A percentile compares a stretch with the other conserved stretches of the same genome.
Conservation (phyloP, 2,113 vertebrate genomes). For the Alligator sinensis region DNA sequence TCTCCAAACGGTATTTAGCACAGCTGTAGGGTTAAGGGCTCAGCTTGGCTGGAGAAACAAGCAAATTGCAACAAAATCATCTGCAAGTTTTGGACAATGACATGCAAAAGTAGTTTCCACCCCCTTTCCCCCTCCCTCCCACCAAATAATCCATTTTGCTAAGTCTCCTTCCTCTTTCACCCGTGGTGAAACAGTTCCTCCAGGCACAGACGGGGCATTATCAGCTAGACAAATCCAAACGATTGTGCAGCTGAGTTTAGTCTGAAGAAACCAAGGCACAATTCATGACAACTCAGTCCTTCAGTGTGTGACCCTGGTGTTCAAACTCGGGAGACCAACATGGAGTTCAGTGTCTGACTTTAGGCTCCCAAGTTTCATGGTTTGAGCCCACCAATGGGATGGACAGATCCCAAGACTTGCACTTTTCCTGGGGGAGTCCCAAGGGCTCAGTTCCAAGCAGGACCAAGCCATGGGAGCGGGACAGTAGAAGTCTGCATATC, state of each 20-base stretch:
- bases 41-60: slow-evolving; percentile 6
- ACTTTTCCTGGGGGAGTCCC: background rate
- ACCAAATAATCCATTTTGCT: background rate
- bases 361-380: background rate
- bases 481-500: background rate
- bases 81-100: slow-evolving; percentile 12
- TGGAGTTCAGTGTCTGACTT: background rate
- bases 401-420: background rate
- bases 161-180: background rate
- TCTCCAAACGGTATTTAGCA: slow-evolving; percentile 57
- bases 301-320: background rate
- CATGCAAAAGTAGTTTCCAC: background rate
- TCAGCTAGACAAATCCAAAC: background rate
- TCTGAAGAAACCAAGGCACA: background rate
- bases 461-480: background rate
- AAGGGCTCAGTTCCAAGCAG: background rate
- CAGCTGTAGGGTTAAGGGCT: background rate
- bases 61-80: background rate
- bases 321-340: background rate
- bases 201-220: background rate
- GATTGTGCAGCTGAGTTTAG: background rate
- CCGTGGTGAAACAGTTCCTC: background rate
- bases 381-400: fast-evolving
- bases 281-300: background rate
- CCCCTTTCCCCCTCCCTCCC: background rate